Evolutionary conservation across 2,113 vertebrate species (phyloP), one percentile per base, ranked within the genome.

Genomic region (Noctilio leporinus): DNA sequence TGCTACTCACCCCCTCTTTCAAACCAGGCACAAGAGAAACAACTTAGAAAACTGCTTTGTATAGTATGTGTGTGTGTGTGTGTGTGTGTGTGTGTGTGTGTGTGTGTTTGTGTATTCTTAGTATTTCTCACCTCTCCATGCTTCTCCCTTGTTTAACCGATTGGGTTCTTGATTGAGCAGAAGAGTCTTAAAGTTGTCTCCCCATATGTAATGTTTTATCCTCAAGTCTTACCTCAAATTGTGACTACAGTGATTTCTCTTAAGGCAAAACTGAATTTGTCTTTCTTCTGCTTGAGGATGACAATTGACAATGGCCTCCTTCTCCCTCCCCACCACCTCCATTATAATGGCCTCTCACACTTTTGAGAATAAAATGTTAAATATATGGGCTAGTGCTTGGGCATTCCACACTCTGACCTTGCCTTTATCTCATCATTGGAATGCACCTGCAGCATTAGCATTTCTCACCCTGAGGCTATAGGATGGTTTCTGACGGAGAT

Each of bases 1-100:
- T 64, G 11, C 20, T 76, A 38, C 35, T 3, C 72, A 72, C 16
- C 9, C 17, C 33, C 2, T 76, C 49, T 22, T 70, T 80, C 47
- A 85, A 89, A 17, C 64, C 64, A 57, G 55, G 65, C 93, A 55
- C 40, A 4, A 43, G 53, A 65, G 49, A 65, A 65, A 38, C 65
- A 80, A 33, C 55, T 85, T 49, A 19, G 45, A 55, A 47, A 65
- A 80, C 22, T n/a, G 38, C 38, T 65, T 64, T 93, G 30, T 78
- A 28, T 30, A 14, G n/a, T n/a, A n/a, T n/a, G n/a, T n/a, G n/a
- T n/a, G n/a, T n/a, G n/a, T n/a, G n/a, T n/a, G n/a, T n/a, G n/a
- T n/a, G n/a, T n/a, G n/a, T n/a, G n/a, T n/a, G n/a, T n/a, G n/a
- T n/a, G n/a, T n/a, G n/a, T n/a, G n/a, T n/a, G n/a, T n/a, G n/a